Base-by-base conservation (phyloP, 2,113 vertebrate genomes). In the Psilopsiagon aymara region DNA sequence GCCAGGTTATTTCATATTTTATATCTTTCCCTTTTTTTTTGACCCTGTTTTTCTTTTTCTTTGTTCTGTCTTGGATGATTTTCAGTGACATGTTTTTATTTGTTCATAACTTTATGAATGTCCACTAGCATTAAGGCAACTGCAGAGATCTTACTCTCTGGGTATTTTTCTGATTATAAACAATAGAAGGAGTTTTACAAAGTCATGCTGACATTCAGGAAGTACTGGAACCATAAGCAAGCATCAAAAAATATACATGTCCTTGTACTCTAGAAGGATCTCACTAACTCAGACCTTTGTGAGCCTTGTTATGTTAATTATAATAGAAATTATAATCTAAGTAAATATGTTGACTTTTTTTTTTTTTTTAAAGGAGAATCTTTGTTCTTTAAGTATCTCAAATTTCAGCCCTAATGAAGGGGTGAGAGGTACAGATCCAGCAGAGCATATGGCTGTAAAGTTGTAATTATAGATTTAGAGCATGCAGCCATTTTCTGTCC, bases 381-480 rank as follows among this genome's bases (percentile, higher is more conserved):
- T 60, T 90, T 16, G 74, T 33, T 17, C 13, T 79, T 86, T 77
- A 43, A 41, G 6, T 16, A 33, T 28, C 31, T 94, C 47, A 59
- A 46, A 89, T 83, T 78, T 82, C 51, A 93, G 5, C 11, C 27
- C 27, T 69, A 92, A 73, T 55, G 79, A 95, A 92, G 27, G 29
- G 51, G 28, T 49, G 21, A 66, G 31, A 92, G 18, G 33, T 78
- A 80, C 3, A 52, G 55, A 91, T 87, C 92, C 59, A 74, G 41
- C 25, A 55, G 14, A 87, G 46, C 80, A 71, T 73, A 79, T 68
- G 55, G 29, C 27, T 86, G 81, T 82, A 35, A 93, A 62, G 35
- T 74, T 86, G 51, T 83, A 93, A 86, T 74, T 92, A 66, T 52
- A 76, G 67, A 91, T 88, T 88, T 95, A 94, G 31, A 76, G 37